A percentile compares a stretch with the other conserved stretches of the same genome.
These are phyloP conservation scores for Pseudomyrmex gracilis DNA, from an alignment of 1,140 invertebrate species.

Conservation along the genomic window DNA sequence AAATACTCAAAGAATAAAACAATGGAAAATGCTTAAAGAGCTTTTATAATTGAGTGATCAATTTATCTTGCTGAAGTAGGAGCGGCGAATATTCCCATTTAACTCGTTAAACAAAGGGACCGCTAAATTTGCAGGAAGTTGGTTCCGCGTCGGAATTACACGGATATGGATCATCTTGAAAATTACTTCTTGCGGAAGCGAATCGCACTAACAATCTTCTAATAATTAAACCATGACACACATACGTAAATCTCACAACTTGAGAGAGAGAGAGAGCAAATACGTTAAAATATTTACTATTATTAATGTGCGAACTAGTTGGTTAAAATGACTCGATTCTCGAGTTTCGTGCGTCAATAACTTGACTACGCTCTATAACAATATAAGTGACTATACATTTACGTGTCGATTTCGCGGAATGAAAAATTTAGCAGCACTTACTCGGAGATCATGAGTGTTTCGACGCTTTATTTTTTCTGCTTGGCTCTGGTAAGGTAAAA, in stretches of 20 bases:
- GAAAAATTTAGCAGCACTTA: too few relatives aligned
- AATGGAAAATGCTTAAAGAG: background rate
- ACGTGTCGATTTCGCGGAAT: too few relatives aligned
- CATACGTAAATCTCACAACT: slow-evolving; percentile 1
- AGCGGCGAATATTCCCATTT: background rate
- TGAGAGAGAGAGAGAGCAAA: background rate
- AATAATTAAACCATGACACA: slow-evolving; percentile 23
- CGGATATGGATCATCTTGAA: slow-evolving; percentile 4
- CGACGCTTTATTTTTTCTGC: too few relatives aligned
- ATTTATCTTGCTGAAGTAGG: background rate
- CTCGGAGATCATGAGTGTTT: too few relatives aligned
- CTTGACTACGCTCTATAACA: too few relatives aligned
- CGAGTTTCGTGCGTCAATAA: too few relatives aligned
- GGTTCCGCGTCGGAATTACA: slow-evolving; percentile 5
- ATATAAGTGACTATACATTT: too few relatives aligned
- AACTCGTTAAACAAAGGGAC: background rate
- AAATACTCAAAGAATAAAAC: background rate
- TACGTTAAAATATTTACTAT: slow-evolving; percentile 5
- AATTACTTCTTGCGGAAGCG: slow-evolving; percentile 15
- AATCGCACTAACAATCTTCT: background rate
- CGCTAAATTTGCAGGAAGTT: slow-evolving; percentile 27
- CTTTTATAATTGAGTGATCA: too few relatives aligned
- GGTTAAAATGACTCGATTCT: too few relatives aligned
- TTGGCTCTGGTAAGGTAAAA: too few relatives aligned
- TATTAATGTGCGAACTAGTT: background rate